Base-by-base conservation (phyloP, 2,113 vertebrate genomes). In the Apus apus region DNA sequence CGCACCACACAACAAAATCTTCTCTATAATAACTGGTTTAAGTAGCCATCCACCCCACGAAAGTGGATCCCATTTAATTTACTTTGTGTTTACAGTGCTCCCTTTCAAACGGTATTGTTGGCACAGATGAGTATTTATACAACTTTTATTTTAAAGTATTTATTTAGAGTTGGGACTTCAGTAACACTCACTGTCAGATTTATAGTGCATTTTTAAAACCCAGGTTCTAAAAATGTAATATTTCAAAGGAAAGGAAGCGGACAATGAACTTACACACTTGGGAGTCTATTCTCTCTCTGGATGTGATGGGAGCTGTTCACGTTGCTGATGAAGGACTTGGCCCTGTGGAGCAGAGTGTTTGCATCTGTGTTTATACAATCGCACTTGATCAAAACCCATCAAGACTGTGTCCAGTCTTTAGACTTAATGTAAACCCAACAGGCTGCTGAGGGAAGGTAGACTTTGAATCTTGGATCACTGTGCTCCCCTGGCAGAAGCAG, bases 131-230 rank as follows among this genome's bases (percentile, higher is more conserved):
- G 62, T 98, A 98, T 98, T 98, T 98, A 97, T 97, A 95, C 96
- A 97, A 97, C 85, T 98, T 98, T 98, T 97, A 97, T 98, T 98
- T 98, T 97, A 97, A 98, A 97, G 95, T 98, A 94, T 97, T 97
- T 98, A 96, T 98, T 98, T 97, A 92, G 90, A 97, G 75, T 89
- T 82, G 93, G 94, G 93, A 81, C 96, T 94, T 97, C 94, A 91
- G 96, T 93, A 98, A 96, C 87, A 65, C 82, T 97, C 34, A 9
- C 82, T 94, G 92, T 97, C 78, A 94, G 93, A 97, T 96, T 97
- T 96, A 96, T 78, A 94, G 95, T 57, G 50, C 50, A 2, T 75
- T 80, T 90, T 96, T 97, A 89, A 96, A 90, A 90, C 87, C 75
- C 54, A 83, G 66, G 90, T 92, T 86, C 95, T 85, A 94, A 93